Percentiles rank a stretch among this genome's conserved stretches.
These are phyloP conservation scores for Ciconia stormi DNA, from an alignment of 2,113 vertebrate genomes.

Conservation along the genomic window DNA sequence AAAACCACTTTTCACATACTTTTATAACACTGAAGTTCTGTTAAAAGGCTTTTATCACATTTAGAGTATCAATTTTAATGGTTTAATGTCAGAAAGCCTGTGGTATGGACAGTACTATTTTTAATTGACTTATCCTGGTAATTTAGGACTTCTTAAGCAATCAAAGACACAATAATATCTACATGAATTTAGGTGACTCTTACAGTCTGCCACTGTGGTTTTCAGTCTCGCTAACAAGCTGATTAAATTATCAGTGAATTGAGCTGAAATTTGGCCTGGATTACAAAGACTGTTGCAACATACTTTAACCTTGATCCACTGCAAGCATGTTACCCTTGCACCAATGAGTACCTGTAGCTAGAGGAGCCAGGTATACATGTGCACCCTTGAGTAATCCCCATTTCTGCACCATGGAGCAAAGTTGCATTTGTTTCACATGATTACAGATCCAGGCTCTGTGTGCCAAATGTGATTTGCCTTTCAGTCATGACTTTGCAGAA, in stretches of 20 bases:
- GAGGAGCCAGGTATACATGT: not conserved
- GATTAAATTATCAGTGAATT: not conserved
- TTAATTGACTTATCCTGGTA: not conserved
- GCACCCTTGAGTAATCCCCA: not conserved
- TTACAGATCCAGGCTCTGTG: not conserved
- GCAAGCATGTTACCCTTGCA: not conserved
- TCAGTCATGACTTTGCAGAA: not conserved
- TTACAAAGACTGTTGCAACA: not conserved
- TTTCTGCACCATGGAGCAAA: not conserved
- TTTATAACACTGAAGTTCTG: not conserved
- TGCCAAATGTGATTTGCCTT: not conserved
- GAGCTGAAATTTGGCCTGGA: not conserved
- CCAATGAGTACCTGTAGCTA: not conserved
- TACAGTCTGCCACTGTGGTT: not conserved
- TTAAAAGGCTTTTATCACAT: not conserved
- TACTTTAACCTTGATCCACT: not conserved
- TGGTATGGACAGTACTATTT: not conserved
- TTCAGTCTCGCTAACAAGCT: not conserved
- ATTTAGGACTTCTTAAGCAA: not conserved
- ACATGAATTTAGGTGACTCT: not conserved
- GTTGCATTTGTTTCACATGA: not conserved
- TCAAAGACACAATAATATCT: conserved; percentile 56
- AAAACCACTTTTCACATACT: not conserved
- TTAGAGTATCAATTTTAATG: not conserved
- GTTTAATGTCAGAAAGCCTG: not conserved